Base-by-base conservation (phyloP, 1,140 invertebrate genomes). In the Ips nitidus region DNA sequence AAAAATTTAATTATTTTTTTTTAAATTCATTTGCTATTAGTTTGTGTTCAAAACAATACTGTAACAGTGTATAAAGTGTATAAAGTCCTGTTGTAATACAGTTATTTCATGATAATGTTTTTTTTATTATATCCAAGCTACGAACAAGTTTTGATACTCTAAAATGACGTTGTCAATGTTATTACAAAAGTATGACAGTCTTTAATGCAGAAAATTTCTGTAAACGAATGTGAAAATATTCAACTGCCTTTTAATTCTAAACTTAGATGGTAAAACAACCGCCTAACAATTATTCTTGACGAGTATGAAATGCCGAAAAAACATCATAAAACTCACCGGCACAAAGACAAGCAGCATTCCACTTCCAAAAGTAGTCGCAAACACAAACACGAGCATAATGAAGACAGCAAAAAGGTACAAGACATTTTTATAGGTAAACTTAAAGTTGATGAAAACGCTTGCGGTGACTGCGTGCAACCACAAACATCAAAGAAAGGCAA, bases 51-150 rank as follows among this genome's bases (percentile, higher is more conserved):
- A 22, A 22, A 50, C 45, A 50, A 50, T 50, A 8, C 22, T 50
- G 45, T 50, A 50, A 50, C 45, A 55, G 60, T 74, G 73, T 74
- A 74, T 68, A 74, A 74, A 74, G 66, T 75, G 74, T 75, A 75
- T 70, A 75, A 74, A 71, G 66, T 67, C 22, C 52, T 69, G 66
- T 75, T 75, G 69, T 69, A 74, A 72, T 70, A 70, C 69, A 74
- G 53, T 68, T 74, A 72, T 69, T 69, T 58, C n/a, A 64, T 43
- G 52, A 70, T 22, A 52, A 63, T 22, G 41, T 60, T 50, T 68
- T 41, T 43, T 60, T 63, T 52, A 55, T 64, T 55, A 40, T 40
- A 39, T 45, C n/a, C 5, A 41, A 22, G 0, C 22, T 22, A 22
- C 22, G 22, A 22, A 22, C 22, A 22, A 22, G 22, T 22, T 22